Base-by-base conservation (phyloP, 2,113 vertebrate species). In the Chloropsis hardwickii region DNA sequence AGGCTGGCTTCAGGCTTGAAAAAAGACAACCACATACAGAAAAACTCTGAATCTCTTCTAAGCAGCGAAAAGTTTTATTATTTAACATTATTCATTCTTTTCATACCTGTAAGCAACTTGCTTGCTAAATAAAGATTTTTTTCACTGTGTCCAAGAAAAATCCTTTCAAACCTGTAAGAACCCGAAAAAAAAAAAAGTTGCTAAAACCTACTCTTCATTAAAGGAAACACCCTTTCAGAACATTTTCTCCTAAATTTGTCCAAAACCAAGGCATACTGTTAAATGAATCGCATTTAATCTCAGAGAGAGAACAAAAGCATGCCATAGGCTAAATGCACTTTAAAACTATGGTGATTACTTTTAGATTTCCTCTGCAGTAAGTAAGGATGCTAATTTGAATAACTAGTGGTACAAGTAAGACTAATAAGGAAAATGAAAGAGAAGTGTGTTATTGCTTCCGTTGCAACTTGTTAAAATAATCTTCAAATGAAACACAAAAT, bases 1-100 rank as follows among this genome's bases (percentile, higher is more conserved):
- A 39, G 10, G 23, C 28, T 2, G 1, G 28, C 29, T 50, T 29
- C 8, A 3, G 37, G 27, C 23, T 40, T 2, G 0, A 17, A 51
- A 50, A 50, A 62, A n/a, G 42, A 58, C 27, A 76, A 37, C 22
- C 22, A 50, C 17, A 61, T 40, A 33, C 57, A 62, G 73, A 50
- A 62, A 20, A 40, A 40, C 15, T 29, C 44, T 15, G 22, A 39
- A 25, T 40, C 45, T n/a, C 45, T 40, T 27, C 45, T 40, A 40
- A 40, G 29, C 17, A 51, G 23, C 5, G 33, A n/a, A 12, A 62
- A 21, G 28, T 33, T 50, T 21, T 62, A 48, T 40, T 39, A 27
- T 40, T 77, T 40, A 25, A 33, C 17, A 15, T 27, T 27, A 27
- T 33, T 77, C 0, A 0, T 33, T 77, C 10, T 40, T 50, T 77